Percentiles rank a stretch among this genome's conserved stretches.
Evolutionary conservation across 2,113 vertebrate genomes (phyloP).

Genomic region (Acanthisitta chloris): DNA sequence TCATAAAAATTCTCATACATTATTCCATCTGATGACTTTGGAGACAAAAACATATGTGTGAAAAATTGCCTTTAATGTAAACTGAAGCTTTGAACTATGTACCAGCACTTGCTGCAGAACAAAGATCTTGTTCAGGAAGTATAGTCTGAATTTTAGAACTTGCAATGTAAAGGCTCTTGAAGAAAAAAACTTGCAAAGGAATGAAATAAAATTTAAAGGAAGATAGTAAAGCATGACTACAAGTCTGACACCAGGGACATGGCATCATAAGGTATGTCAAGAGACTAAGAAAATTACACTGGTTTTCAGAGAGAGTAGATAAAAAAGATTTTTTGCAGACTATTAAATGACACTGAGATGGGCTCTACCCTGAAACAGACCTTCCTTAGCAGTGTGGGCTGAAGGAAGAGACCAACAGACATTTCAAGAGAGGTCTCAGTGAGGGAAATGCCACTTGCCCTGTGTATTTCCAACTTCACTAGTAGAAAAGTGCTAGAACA

Average conservation of each 20-base stretch:
- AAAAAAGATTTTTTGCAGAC: background rate
- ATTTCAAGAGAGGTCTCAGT: background rate
- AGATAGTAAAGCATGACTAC: background rate
- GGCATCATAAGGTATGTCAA: background rate
- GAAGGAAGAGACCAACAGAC: background rate
- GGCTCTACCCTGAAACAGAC: background rate
- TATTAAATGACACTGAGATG: background rate
- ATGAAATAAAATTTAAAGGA: background rate
- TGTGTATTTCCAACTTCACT: background rate
- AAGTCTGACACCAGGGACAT: background rate
- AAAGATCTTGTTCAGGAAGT: background rate
- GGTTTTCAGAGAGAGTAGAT: background rate
- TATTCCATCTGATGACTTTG: background rate
- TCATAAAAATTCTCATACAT: background rate
- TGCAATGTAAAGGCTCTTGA: background rate
- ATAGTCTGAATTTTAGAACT: background rate
- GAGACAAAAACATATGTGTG: constrained; percentile 12
- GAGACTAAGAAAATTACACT: background rate
- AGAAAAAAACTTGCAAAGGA: background rate
- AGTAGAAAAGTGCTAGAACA: background rate
- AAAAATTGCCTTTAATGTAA: constrained; percentile 27
- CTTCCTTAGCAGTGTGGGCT: background rate
- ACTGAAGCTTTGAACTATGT: background rate
- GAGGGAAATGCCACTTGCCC: background rate
- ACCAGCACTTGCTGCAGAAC: background rate